A percentile compares a stretch with the other conserved stretches of the same genome.
Conservation (phyloP, 2,797 vertebrate species). For the Syndactyla subalaris region DNA sequence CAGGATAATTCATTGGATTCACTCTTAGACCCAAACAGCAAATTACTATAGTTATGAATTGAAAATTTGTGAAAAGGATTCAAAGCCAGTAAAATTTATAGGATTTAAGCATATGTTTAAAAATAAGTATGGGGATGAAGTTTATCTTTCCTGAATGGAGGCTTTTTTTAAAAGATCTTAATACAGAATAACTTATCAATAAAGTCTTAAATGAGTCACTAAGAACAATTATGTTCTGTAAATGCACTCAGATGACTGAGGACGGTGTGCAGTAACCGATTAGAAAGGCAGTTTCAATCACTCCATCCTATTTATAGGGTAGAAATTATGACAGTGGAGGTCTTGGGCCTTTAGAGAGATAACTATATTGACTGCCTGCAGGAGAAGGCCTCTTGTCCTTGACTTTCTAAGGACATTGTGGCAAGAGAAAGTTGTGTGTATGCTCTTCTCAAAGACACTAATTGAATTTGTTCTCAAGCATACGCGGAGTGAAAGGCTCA, state of each 20-base stretch:
- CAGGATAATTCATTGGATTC: slow-evolving; percentile 14
- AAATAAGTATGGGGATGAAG: neutral
- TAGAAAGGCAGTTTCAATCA: neutral
- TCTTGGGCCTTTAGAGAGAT: neutral
- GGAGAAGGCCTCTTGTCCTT: neutral
- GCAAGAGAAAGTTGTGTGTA: neutral
- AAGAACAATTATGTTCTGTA: neutral
- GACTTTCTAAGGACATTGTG: neutral
- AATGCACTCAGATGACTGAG: neutral
- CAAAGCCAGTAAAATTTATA: neutral
- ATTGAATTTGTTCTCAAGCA: neutral
- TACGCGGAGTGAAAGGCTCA: neutral
- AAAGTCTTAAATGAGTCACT: neutral
- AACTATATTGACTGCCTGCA: neutral
- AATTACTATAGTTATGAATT: neutral
- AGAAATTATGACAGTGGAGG: neutral
- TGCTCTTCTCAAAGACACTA: neutral
- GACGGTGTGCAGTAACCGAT: neutral
- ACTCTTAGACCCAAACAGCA: neutral
- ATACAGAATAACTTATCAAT: neutral
- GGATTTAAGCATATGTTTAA: neutral
- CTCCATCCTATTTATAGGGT: neutral
- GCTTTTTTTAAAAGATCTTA: neutral
- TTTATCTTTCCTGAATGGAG: neutral
- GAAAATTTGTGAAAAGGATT: neutral